A percentile compares a stretch with the other conserved stretches of the same genome.
Conservation (phyloP, 2,113 vertebrate genomes). For the Galeopterus variegatus region DNA sequence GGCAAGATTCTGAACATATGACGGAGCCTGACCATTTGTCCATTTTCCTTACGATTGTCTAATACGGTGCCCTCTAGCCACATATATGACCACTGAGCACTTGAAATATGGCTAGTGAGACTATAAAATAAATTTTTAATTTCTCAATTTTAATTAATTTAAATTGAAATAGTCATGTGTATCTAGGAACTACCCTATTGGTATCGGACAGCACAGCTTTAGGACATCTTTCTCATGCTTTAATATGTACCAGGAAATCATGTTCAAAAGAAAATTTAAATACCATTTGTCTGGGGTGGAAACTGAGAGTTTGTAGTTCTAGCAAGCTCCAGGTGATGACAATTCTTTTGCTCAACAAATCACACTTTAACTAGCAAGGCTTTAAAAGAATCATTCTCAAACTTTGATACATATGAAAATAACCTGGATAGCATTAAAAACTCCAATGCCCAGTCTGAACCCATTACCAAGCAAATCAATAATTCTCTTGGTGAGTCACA, state of each 20-base stretch:
- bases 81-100: background rate
- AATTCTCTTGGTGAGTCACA: background rate
- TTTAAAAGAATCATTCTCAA: conserved; percentile 31
- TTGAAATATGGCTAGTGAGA: conserved; percentile 42
- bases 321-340: background rate
- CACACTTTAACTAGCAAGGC: background rate
- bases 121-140: background rate
- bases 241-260: background rate
- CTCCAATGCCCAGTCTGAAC: background rate
- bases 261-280: background rate
- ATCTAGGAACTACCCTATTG: background rate
- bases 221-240: background rate
- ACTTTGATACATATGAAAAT: conserved; percentile 14
- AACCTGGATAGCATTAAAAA: background rate
- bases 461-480: background rate
- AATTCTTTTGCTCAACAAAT: background rate
- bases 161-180: background rate
- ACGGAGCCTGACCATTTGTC: too few species aligned
- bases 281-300: background rate
- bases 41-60: background rate
- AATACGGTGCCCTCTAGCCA: background rate
- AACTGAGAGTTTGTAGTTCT: conserved; percentile 31
- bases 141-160: background rate
- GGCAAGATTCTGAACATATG: too few species aligned
- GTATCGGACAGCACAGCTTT: background rate